Conservation (phyloP, 2,888 invertebrate genomes). For the Cremastobaeus sp. region DNA sequence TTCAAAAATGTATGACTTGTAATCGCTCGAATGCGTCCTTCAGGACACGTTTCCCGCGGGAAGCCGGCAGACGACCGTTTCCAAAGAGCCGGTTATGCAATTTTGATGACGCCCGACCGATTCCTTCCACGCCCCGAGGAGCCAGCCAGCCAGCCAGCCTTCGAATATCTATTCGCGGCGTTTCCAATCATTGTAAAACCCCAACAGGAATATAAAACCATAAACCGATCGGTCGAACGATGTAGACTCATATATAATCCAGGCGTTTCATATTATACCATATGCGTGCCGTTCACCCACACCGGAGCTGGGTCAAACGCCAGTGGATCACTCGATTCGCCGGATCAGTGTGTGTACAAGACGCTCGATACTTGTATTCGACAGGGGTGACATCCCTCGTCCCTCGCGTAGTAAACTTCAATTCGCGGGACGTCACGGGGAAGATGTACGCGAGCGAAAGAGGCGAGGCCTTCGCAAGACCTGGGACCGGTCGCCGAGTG, state of each 20-base stretch:
- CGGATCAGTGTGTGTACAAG: no score
- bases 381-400: conserved; percentile 77
- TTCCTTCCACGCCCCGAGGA: conserved; percentile 61
- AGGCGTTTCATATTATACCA: conserved; percentile 57
- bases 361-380: no score
- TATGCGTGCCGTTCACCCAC: conserved; percentile 57
- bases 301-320: conserved; percentile 14
- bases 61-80: conserved; percentile 73
- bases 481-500: conserved; percentile 19
- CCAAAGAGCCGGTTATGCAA: conserved; percentile 77
- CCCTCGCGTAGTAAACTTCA: conserved; percentile 74
- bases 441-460: conserved; percentile 24
- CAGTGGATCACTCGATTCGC: no score
- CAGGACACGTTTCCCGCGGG: conserved; percentile 74
- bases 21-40: conserved; percentile 74
- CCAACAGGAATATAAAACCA: conserved; percentile 75
- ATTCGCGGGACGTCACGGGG: conserved; percentile 66
- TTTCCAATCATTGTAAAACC: conserved; percentile 78
- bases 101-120: conserved; percentile 73
- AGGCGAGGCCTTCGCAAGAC: no score
- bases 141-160: conserved; percentile 35
- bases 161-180: conserved; percentile 70
- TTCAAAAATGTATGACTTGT: conserved; percentile 72
- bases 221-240: conserved; percentile 77
- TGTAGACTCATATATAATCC: conserved; percentile 74